Base-by-base conservation (phyloP, 2,113 vertebrate species). In the Acinonyx jubatus region DNA sequence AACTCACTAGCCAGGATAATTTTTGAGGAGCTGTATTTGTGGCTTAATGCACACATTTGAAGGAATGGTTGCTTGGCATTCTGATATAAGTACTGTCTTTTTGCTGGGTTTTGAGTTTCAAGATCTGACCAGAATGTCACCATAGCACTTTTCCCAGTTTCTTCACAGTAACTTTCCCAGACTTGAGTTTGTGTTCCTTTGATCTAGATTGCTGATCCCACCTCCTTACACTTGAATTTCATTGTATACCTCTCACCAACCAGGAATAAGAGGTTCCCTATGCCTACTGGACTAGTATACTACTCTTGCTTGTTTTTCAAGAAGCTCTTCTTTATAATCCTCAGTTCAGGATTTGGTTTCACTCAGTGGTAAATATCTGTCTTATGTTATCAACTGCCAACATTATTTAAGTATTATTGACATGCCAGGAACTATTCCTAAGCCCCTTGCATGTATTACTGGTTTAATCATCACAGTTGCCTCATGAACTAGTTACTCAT, bases 341-440 rank as follows among this genome's bases (percentile, higher is more conserved):
- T 68, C 74, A 80, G 29, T 82, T 94, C 61, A 95, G 31, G 63
- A 81, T 66, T 95, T 45, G 69, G 27, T 78, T 95, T 86, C 8
- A 73, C 57, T 82, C 57, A 89, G 41, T 83, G 61, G 27, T 48
- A 88, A 73, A 63, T 66, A 76, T 25, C 50, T 94, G 50, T 74
- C 38, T 94, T 36, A 80, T n/a, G 52, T 29, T 91, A 86, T 61
- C 50, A 69, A 2, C 74, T 96, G 23, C 11, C 82, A 25, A 36
- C 33, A 63, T 33, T 84, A n/a, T n/a, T 80, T 86, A 41, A 50
- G 96, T 97, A 66, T 81, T 92, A 36, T 63, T 85, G 57, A 65
- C 33, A 76, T 76, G 15, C 36, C 52, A 66, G 68, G 41, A 79
- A 38, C 27, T 76, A 5, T 93, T 91, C 19, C 15, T 45, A 66